Percentiles rank a stretch among this genome's conserved stretches.
These are phyloP conservation scores for Rotaria macrura DNA, from an alignment of 2,888 invertebrate species.

Conservation along the genomic window DNA sequence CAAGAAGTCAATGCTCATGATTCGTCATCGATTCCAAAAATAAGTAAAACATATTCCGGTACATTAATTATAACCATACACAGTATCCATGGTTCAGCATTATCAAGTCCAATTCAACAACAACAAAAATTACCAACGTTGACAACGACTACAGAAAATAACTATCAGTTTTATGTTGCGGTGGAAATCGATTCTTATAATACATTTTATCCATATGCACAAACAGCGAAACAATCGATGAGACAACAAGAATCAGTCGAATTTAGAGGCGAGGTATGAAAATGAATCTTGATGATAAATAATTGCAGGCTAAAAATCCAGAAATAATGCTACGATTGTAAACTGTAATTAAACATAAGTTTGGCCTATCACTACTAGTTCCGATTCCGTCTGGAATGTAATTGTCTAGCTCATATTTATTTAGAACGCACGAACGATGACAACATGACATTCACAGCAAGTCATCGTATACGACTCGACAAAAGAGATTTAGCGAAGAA, in stretches of 20 bases:
- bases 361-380: too few relatives aligned
- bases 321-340: too few relatives aligned
- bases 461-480: too few relatives aligned
- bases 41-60: constrained; percentile 14
- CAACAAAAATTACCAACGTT: background rate
- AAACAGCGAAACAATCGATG: background rate
- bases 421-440: too few relatives aligned
- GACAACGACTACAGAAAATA: background rate
- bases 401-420: too few relatives aligned
- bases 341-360: too few relatives aligned
- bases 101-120: background rate
- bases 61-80: constrained; percentile 18
- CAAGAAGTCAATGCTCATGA: background rate
- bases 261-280: constrained; percentile 14
- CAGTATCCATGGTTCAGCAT: background rate
- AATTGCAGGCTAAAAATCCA: too few relatives aligned
- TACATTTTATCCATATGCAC: constrained; percentile 16
- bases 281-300: background rate
- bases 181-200: constrained; percentile 10
- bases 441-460: too few relatives aligned
- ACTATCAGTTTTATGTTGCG: constrained; percentile 14
- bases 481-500: too few relatives aligned
- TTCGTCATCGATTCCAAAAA: background rate
- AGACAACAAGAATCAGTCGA: background rate
- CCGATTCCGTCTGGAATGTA: too few relatives aligned